A percentile compares a stretch with the other conserved stretches of the same genome.
Evolutionary conservation across 2,113 vertebrate genomes (phyloP).

Genomic region (Egretta garzetta): DNA sequence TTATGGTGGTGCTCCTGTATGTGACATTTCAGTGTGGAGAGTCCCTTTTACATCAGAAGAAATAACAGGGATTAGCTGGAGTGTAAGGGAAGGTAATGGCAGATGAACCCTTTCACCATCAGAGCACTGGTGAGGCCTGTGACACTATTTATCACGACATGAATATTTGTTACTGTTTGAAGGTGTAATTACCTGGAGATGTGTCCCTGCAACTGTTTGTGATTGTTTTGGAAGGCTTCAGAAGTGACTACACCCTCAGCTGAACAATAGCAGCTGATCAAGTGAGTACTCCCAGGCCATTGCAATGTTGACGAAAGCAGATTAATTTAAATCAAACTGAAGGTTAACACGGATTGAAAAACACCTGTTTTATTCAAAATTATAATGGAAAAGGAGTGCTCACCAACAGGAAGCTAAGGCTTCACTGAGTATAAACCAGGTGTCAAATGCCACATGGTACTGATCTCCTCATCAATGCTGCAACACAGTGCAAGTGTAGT

Average conservation of each 20-base stretch:
- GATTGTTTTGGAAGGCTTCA: neutral
- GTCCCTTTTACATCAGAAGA: neutral
- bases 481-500: neutral
- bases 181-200: neutral
- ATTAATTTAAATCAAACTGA: neutral
- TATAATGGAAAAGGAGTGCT: neutral
- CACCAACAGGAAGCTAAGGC: neutral
- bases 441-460: neutral
- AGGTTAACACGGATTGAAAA: neutral
- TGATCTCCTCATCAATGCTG: neutral
- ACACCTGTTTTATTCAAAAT: neutral
- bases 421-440: neutral
- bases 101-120: neutral
- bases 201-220: neutral
- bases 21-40: neutral
- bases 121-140: neutral
- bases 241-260: neutral
- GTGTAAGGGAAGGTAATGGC: neutral
- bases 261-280: neutral
- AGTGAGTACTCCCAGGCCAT: neutral
- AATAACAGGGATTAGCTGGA: neutral
- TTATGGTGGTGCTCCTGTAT: neutral
- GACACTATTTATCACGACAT: neutral
- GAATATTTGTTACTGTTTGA: neutral
- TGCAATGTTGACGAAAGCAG: neutral